Percentiles rank a stretch among this genome's conserved stretches.
Evolutionary conservation across 2,888 invertebrate species (phyloP).

Genomic region (Chaetogeoica ovagalla): DNA sequence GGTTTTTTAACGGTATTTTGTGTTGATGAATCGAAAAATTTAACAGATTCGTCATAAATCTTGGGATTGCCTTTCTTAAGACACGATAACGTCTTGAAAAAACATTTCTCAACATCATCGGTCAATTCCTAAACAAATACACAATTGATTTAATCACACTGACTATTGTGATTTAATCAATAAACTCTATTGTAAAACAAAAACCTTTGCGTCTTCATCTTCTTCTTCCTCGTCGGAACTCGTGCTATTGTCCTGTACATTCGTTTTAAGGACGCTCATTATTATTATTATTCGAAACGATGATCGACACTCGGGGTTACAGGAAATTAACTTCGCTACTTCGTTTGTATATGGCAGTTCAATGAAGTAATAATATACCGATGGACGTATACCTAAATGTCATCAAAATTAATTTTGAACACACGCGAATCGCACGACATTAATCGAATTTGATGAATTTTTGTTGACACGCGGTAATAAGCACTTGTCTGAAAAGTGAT

Average conservation of each 20-base stretch:
- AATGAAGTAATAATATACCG: too few species aligned
- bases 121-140: conserved; percentile 63
- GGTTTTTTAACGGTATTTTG: conserved; percentile 56
- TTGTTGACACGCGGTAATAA: too few species aligned
- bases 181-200: conserved; percentile 57
- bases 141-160: not conserved
- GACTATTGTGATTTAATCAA: not conserved
- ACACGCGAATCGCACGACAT: too few species aligned
- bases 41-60: conserved; percentile 78
- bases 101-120: conserved; percentile 78
- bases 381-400: too few species aligned
- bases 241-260: not conserved
- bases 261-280: not conserved
- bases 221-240: conserved; percentile 47
- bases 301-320: too few species aligned
- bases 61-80: conserved; percentile 86
- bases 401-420: too few species aligned
- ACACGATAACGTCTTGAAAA: conserved; percentile 81
- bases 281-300: not conserved
- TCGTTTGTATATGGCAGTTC: too few species aligned
- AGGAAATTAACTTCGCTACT: too few species aligned
- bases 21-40: conserved; percentile 68
- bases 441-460: too few species aligned
- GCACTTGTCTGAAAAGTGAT: too few species aligned
- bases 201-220: conserved; percentile 52